Conservation (phyloP, 2,888 invertebrate genomes). For the Halictus quadricinctus region DNA sequence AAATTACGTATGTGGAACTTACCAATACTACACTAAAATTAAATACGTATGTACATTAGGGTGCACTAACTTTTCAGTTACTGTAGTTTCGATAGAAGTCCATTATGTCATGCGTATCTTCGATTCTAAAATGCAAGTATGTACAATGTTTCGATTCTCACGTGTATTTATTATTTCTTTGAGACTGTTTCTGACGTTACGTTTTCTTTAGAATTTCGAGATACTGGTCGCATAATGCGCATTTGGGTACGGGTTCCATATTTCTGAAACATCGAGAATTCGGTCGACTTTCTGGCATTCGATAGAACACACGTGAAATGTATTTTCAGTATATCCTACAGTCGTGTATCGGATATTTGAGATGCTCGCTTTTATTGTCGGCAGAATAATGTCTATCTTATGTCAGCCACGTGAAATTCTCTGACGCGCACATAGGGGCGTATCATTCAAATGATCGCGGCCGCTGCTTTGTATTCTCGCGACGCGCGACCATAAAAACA, state of each 20-base stretch:
- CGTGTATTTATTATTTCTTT: too few species aligned
- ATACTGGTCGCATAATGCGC: not conserved
- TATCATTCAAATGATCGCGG: not conserved
- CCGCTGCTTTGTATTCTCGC: not conserved
- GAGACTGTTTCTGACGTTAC: too few species aligned
- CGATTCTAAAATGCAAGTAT: too few species aligned
- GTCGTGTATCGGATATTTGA: not conserved
- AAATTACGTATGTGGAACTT: too few species aligned
- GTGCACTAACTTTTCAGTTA: too few species aligned
- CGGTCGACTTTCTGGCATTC: not conserved
- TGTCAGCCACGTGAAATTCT: not conserved
- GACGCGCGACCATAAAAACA: slow-evolving; percentile 49
- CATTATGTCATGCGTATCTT: too few species aligned
- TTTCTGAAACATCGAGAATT: not conserved
- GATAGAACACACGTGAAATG: not conserved
- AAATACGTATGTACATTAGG: too few species aligned
- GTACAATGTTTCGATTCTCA: too few species aligned
- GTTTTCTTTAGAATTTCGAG: not conserved
- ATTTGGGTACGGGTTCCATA: not conserved
- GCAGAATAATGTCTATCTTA: not conserved
- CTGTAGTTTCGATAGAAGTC: too few species aligned
- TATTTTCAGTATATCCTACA: not conserved
- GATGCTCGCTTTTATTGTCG: not conserved
- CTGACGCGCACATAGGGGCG: not conserved
- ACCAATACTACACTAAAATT: too few species aligned